phyloP scores from a whole-genome alignment of 2,888 invertebrate genomes.

The Trichogramma dendrolimi region DNA sequence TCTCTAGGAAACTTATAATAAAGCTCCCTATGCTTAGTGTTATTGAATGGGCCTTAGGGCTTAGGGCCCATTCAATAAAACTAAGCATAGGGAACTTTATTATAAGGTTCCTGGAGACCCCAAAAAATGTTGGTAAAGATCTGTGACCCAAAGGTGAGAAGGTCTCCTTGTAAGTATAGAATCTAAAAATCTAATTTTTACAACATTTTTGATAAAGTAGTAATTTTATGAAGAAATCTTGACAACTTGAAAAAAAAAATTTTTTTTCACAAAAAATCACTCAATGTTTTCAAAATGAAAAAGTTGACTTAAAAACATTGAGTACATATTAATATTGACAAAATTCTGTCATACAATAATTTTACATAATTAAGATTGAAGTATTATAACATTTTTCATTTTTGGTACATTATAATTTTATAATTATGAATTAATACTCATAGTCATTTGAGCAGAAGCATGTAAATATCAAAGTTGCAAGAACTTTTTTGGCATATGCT shows the following conservation, averaged over 20 bases:
- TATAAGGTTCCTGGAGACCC: too few species aligned
- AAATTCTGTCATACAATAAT: neutral
- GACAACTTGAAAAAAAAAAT: neutral
- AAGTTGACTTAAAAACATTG: neutral
- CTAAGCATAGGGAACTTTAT: too few species aligned
- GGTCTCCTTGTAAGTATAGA: too few species aligned
- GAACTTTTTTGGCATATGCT: constrained; percentile 6
- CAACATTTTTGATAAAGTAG: constrained; percentile 25
- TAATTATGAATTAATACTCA: constrained; percentile 4
- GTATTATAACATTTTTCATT: too few species aligned
- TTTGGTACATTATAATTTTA: neutral
- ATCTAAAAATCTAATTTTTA: neutral
- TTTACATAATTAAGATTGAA: neutral
- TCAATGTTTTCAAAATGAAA: constrained; percentile 1
- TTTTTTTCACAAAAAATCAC: neutral
- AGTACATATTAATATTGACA: neutral
- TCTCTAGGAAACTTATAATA: too few species aligned
- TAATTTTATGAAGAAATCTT: neutral
- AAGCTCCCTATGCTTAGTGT: too few species aligned
- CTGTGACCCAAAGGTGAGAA: too few species aligned
- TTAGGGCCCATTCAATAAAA: too few species aligned
- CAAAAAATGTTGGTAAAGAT: too few species aligned
- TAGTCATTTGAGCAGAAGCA: constrained; percentile 20
- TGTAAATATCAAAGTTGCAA: constrained; percentile 6
- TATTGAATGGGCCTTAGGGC: too few species aligned